Conservation (phyloP, 92 coral and sea anemone genomes). For the Palythoa heliodiscus region DNA sequence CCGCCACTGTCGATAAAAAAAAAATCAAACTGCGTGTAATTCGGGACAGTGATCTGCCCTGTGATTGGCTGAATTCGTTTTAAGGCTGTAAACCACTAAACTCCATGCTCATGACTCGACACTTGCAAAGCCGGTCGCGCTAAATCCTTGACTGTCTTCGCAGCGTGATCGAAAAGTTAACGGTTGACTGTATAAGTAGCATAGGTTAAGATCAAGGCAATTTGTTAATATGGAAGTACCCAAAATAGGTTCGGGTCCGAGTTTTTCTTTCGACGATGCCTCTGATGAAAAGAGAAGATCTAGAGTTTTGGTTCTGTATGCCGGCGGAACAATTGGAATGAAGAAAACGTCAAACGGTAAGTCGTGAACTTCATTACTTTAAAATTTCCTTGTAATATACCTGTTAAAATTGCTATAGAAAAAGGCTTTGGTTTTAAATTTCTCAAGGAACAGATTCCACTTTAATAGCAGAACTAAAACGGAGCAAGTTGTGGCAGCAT, state of each 20-base stretch:
- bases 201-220: neutral
- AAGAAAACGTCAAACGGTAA: constrained; percentile 81
- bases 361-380: neutral
- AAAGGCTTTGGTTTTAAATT: neutral
- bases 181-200: too few species aligned
- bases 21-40: too few species aligned
- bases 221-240: neutral
- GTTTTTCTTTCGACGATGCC: constrained; percentile 1
- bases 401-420: neutral
- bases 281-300: constrained; percentile 39
- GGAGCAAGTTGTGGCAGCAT: too few species aligned
- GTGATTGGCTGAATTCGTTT: too few species aligned
- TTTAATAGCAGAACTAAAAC: too few species aligned
- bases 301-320: constrained; percentile 85
- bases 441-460: neutral
- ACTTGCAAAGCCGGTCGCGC: too few species aligned
- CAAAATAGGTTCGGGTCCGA: neutral
- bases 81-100: too few species aligned
- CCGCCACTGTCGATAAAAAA: too few species aligned
- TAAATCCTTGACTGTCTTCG: too few species aligned
- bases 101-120: too few species aligned
- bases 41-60: too few species aligned
- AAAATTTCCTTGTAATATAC: neutral
- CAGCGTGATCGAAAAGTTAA: too few species aligned
- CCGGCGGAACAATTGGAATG: constrained; percentile 99